These are phyloP conservation scores for Ctenopoma kingsleyae DNA, from an alignment of 2,797 vertebrate species.

Conservation along the genomic window DNA sequence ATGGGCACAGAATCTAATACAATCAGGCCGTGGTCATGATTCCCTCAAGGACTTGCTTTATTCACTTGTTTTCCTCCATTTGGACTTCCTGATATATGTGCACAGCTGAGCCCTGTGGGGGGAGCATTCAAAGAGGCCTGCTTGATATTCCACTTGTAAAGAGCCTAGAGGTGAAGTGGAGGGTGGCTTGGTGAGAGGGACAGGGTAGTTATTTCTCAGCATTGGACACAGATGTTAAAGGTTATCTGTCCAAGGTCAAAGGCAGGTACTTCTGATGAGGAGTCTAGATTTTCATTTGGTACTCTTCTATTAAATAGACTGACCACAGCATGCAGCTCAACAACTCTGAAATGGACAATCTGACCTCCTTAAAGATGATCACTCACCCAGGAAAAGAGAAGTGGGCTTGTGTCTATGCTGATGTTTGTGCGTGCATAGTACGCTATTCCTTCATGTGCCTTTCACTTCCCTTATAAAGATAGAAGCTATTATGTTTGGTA, in stretches of 20 bases:
- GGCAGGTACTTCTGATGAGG: slow-evolving; percentile 46
- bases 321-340: slow-evolving; percentile 27
- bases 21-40: slow-evolving; percentile 68
- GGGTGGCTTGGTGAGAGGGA: slow-evolving; percentile 32
- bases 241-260: slow-evolving; percentile 66
- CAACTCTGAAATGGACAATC: slow-evolving; percentile 37
- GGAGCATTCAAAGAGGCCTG: slow-evolving; percentile 47
- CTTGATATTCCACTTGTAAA: slow-evolving; percentile 72
- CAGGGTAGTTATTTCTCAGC: slow-evolving; percentile 57
- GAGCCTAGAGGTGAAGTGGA: slow-evolving; percentile 44
- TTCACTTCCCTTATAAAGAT: slow-evolving; percentile 39
- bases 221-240: slow-evolving; percentile 50
- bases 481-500: slow-evolving; percentile 44
- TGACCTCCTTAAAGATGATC: slow-evolving; percentile 41
- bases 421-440: slow-evolving; percentile 1
- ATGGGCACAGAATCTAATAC: slow-evolving; percentile 65
- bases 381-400: slow-evolving; percentile 31
- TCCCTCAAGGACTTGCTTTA: slow-evolving; percentile 61
- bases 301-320: slow-evolving; percentile 44
- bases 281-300: slow-evolving; percentile 55
- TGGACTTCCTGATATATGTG: slow-evolving; percentile 69
- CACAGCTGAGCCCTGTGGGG: slow-evolving; percentile 43
- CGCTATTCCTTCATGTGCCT: slow-evolving; percentile 2
- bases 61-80: slow-evolving; percentile 76
- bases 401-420: slow-evolving; percentile 10